A percentile compares a stretch with the other conserved stretches of the same genome.
Evolutionary conservation across 2,113 vertebrate genomes (phyloP).

Genomic region (Aphelocoma coerulescens): DNA sequence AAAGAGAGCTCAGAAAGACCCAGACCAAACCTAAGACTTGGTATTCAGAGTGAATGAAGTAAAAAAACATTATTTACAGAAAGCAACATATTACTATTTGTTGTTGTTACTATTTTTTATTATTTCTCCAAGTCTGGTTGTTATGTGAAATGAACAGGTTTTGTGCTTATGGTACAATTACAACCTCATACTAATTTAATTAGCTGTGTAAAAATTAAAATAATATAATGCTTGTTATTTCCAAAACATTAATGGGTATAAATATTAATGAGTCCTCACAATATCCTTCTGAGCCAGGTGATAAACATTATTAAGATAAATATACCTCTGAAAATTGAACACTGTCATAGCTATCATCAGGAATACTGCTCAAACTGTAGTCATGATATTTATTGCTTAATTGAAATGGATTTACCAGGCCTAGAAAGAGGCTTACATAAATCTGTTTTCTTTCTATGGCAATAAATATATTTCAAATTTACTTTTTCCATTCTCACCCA

Average conservation of each 20-base stretch:
- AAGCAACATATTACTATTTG: neutral
- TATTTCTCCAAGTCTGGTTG: neutral
- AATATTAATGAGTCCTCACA: constrained; percentile 41
- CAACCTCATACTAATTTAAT: neutral
- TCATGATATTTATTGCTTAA: constrained; percentile 27
- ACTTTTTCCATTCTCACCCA: neutral
- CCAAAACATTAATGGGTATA: neutral
- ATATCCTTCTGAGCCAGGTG: neutral
- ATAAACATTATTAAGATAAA: constrained; percentile 40
- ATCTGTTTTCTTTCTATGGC: neutral
- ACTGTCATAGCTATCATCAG: constrained; percentile 13
- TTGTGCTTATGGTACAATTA: neutral
- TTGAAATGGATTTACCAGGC: constrained; percentile 14
- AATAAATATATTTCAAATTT: constrained; percentile 1
- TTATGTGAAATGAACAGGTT: neutral
- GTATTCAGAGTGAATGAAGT: neutral
- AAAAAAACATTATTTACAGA: neutral
- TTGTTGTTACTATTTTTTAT: neutral
- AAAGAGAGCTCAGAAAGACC: neutral
- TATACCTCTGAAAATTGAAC: constrained; percentile 32
- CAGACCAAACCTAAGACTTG: neutral
- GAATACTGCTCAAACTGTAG: neutral
- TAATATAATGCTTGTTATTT: neutral
- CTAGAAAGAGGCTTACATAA: neutral
- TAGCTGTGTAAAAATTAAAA: neutral